Evolutionary conservation across 23 tunicate genomes (phyloP).

Genomic region (Corella eumyota): DNA sequence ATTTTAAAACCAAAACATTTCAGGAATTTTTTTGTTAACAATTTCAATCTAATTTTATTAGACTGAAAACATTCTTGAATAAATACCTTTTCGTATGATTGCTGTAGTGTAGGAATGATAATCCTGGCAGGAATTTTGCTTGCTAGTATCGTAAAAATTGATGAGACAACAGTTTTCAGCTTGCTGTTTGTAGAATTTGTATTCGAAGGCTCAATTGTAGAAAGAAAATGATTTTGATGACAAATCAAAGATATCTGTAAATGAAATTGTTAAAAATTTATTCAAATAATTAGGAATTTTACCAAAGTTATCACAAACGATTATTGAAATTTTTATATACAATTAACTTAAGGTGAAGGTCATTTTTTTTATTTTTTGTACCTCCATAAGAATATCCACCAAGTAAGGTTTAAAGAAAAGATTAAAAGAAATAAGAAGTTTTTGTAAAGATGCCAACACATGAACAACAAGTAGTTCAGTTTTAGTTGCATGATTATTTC

Average conservation of each 20-base stretch:
- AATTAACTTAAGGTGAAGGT: background rate
- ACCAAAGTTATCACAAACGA: background rate
- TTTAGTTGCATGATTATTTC: background rate
- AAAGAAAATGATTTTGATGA: too few relatives aligned
- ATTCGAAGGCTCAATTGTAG: too few relatives aligned
- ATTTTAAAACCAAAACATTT: background rate
- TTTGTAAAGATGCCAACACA: conserved; percentile 23
- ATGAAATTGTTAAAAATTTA: background rate
- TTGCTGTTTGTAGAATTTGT: background rate
- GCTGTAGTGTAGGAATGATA: conserved; percentile 13
- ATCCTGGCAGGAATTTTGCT: conserved; percentile 14
- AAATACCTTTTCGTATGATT: conserved; percentile 9
- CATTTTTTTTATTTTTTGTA: background rate
- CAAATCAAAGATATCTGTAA: too few relatives aligned
- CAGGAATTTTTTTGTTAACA: background rate
- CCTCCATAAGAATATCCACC: conserved; percentile 29
- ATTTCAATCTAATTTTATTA: background rate
- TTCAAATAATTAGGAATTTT: background rate
- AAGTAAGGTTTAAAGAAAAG: conserved; percentile 60
- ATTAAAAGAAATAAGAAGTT: conserved; percentile 23
- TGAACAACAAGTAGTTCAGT: background rate
- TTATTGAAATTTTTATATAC: background rate
- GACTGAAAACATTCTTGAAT: background rate
- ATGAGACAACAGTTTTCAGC: background rate
- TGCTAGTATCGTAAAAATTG: conserved; percentile 4